Evolutionary conservation across 2,113 vertebrate genomes (phyloP).

Genomic region (Caloenas nicobarica): DNA sequence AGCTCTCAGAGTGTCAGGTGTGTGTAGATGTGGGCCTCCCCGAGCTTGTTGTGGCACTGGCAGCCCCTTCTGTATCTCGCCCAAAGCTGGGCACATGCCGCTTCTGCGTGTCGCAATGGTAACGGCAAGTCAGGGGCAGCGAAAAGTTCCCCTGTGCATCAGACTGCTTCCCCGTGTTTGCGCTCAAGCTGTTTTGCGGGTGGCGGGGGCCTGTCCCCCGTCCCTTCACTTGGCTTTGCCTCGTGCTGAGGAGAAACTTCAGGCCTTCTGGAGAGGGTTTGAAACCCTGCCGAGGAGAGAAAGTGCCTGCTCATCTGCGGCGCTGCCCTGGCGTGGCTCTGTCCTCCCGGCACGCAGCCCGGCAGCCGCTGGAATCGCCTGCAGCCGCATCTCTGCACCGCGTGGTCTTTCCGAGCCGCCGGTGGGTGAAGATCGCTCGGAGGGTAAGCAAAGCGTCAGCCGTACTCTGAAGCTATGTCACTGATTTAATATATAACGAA

Average conservation of each 20-base stretch:
- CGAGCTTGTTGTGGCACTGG: fast-evolving
- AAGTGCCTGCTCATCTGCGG: constrained; percentile 51
- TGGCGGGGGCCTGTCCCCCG: fast-evolving
- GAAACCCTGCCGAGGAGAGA: not conserved
- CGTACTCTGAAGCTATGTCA: not conserved
- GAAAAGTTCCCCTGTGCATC: not conserved
- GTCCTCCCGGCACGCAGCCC: not conserved
- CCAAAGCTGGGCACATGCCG: fast-evolving
- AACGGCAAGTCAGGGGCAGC: fast-evolving
- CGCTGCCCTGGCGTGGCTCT: not conserved
- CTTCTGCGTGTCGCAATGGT: not conserved
- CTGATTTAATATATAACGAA: not conserved
- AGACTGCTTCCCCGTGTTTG: not conserved
- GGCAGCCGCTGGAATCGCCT: not conserved
- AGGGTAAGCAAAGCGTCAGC: not conserved
- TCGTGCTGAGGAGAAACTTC: fast-evolving
- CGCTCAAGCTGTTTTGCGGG: not conserved
- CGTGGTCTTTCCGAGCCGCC: fast-evolving
- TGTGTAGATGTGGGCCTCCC: fast-evolving
- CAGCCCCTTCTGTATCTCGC: not conserved
- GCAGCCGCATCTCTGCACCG: not conserved
- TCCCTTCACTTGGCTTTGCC: not conserved
- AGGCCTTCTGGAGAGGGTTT: not conserved
- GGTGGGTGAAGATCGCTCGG: not conserved
- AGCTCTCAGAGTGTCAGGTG: too few species aligned